Percentiles rank a stretch among this genome's conserved stretches.
Conservation (phyloP, 2,888 invertebrate species). For the Muschampia plurimacula region DNA sequence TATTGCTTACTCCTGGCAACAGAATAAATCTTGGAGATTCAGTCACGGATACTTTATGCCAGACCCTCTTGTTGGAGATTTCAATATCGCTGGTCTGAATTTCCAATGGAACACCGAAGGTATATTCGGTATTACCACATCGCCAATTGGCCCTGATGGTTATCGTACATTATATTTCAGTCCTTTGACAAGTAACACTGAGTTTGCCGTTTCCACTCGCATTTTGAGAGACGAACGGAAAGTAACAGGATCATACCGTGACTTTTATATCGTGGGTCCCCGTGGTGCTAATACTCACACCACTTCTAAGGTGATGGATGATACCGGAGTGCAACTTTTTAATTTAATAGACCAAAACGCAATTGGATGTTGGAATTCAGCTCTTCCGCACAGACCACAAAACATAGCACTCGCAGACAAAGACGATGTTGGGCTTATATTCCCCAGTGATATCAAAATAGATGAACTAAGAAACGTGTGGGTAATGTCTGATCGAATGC, state of each 20-base stretch:
- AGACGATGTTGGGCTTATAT: constrained; percentile 91
- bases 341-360: constrained; percentile 93
- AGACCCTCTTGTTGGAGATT: constrained; percentile 92
- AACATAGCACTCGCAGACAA: constrained; percentile 90
- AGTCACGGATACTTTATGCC: constrained; percentile 92
- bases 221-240: constrained; percentile 89
- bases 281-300: constrained; percentile 89
- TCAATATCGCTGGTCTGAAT: constrained; percentile 91
- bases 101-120: constrained; percentile 95
- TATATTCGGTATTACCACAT: constrained; percentile 91
- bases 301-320: constrained; percentile 91
- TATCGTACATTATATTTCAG: constrained; percentile 91
- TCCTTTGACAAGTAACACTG: constrained; percentile 91
- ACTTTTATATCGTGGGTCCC: constrained; percentile 88
- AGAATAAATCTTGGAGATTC: constrained; percentile 92
- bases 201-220: constrained; percentile 92
- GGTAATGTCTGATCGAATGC: constrained; percentile 94
- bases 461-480: constrained; percentile 89
- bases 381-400: constrained; percentile 87
- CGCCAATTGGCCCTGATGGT: constrained; percentile 88
- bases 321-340: constrained; percentile 90
- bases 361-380: constrained; percentile 93
- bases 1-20: constrained; percentile 91
- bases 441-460: constrained; percentile 93
- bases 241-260: constrained; percentile 89